Evolutionary conservation across 2,888 invertebrate genomes (phyloP).

Genomic region (Graphium colonna): DNA sequence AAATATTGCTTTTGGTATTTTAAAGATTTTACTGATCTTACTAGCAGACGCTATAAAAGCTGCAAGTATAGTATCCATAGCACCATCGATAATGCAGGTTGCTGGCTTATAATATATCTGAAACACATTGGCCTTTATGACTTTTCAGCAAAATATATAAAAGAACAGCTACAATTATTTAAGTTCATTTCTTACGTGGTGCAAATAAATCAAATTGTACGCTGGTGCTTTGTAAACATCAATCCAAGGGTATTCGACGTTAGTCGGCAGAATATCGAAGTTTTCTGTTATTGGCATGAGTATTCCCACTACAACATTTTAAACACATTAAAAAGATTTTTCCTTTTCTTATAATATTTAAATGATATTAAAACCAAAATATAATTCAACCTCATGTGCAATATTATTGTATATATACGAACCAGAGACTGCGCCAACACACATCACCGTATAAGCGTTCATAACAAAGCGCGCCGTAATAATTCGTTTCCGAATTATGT

Average conservation of each 20-base stretch:
- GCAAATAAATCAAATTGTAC: slow-evolving; percentile 59
- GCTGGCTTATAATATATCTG: slow-evolving; percentile 76
- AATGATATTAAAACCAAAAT: no score
- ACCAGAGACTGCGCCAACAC: slow-evolving; percentile 72
- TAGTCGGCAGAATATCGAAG: slow-evolving; percentile 69
- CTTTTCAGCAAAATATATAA: no score
- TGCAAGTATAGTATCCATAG: slow-evolving; percentile 71
- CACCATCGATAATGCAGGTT: slow-evolving; percentile 73
- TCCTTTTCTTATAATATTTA: no score
- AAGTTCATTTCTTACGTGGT: slow-evolving; percentile 74
- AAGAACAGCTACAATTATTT: no score
- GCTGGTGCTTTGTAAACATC: slow-evolving; percentile 60
- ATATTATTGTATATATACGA: no score
- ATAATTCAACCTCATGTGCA: no score
- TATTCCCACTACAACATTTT: slow-evolving; percentile 68
- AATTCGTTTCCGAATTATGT: slow-evolving; percentile 59
- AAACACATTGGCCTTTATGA: slow-evolving; percentile 23
- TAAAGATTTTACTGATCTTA: no score
- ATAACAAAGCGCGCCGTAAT: slow-evolving; percentile 63
- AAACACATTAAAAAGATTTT: no score
- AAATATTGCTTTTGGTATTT: no score
- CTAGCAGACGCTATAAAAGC: slow-evolving; percentile 68
- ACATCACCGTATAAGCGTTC: slow-evolving; percentile 68
- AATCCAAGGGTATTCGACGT: slow-evolving; percentile 67
- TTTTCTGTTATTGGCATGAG: slow-evolving; percentile 69